phyloP scores from a whole-genome alignment of 2,113 vertebrate species.

The Syrrhaptes paradoxus region DNA sequence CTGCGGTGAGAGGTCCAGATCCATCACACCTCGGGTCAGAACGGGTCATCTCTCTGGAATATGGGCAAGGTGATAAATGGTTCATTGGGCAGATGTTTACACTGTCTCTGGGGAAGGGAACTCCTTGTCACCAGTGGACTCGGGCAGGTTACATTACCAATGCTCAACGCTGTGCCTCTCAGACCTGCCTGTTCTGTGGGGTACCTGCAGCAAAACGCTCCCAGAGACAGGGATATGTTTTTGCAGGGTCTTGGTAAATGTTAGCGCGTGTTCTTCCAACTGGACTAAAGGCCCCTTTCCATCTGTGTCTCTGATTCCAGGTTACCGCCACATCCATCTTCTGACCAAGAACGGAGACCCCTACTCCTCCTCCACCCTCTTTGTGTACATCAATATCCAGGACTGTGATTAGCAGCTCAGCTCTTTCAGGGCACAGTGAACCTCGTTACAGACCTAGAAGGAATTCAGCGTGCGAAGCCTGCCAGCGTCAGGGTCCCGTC shows the following conservation, averaged over 20 bases:
- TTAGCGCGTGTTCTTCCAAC: neutral
- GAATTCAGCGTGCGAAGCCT: neutral
- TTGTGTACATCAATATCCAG: slow-evolving; percentile 83
- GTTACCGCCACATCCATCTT: slow-evolving; percentile 93
- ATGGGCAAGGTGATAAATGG: neutral
- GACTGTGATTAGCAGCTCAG: slow-evolving; percentile 64
- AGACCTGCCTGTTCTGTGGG: neutral
- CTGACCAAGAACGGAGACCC: slow-evolving; percentile 85
- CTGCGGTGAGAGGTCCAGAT: neutral
- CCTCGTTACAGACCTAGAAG: neutral
- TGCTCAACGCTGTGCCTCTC: neutral
- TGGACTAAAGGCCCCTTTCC: neutral
- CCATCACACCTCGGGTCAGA: neutral
- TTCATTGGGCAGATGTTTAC: neutral
- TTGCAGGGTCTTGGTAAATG: neutral
- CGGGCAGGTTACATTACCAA: fast-evolving
- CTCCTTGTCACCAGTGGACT: neutral
- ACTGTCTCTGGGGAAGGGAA: neutral
- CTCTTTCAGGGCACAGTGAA: neutral
- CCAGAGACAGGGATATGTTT: neutral
- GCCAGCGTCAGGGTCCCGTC: neutral
- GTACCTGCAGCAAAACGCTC: neutral
- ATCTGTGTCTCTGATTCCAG: slow-evolving; percentile 67
- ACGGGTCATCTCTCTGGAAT: neutral
- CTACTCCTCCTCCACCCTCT: slow-evolving; percentile 86